Conservation (phyloP, 2,888 invertebrate species). For the Melanostoma mellinum region DNA sequence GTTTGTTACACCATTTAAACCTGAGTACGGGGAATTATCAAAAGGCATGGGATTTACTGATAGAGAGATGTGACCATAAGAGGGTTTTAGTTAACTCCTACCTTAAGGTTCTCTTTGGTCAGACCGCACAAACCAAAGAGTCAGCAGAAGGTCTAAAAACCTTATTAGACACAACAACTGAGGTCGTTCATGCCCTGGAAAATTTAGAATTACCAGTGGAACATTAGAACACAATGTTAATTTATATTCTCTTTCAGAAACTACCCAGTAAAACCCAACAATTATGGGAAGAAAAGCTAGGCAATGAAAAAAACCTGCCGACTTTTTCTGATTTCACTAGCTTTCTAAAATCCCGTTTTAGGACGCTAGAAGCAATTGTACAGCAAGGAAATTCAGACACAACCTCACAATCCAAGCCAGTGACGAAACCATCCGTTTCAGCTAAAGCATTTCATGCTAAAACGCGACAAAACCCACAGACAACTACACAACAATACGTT, state of each 20-base stretch:
- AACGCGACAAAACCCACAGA: neutral
- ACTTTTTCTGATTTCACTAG: neutral
- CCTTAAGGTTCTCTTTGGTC: neutral
- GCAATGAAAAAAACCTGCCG: neutral
- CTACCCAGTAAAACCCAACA: neutral
- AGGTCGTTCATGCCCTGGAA: constrained; percentile 1
- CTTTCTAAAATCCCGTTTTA: constrained; percentile 11
- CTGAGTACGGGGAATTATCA: neutral
- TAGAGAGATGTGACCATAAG: neutral
- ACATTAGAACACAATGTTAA: neutral
- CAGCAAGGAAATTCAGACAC: neutral
- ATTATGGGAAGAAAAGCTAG: constrained; percentile 17
- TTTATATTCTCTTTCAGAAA: constrained; percentile 3
- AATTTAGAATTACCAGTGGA: constrained; percentile 12
- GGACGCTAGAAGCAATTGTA: neutral
- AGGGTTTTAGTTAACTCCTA: neutral
- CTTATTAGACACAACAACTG: constrained; percentile 4
- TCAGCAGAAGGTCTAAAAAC: neutral
- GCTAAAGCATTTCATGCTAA: neutral
- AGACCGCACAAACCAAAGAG: neutral
- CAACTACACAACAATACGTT: neutral
- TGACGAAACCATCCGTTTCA: neutral
- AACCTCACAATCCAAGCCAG: constrained; percentile 3
- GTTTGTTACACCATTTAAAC: neutral
- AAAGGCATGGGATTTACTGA: neutral